phyloP scores from a whole-genome alignment of 2,888 invertebrate genomes.

The Altica lythri region DNA sequence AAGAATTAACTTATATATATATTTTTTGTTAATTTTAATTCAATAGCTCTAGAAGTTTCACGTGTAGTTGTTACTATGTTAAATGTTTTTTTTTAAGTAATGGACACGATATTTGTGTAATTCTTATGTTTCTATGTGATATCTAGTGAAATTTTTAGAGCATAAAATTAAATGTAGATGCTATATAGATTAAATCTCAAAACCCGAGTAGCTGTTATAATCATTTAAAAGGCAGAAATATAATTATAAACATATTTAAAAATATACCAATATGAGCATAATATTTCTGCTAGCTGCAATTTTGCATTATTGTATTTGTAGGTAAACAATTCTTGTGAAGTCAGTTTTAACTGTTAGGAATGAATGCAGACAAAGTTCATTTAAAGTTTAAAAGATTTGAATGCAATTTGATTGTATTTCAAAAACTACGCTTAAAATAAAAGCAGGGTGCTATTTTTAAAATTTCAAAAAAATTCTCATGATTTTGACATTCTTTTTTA shows the following conservation, averaged over 20 bases:
- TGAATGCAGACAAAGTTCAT: no score
- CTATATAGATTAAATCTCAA: slow-evolving; percentile 31
- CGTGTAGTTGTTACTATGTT: slow-evolving; percentile 34
- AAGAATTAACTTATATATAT: slow-evolving; percentile 38
- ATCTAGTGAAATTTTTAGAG: slow-evolving; percentile 41
- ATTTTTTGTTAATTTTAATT: slow-evolving; percentile 35
- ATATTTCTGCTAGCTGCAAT: neutral
- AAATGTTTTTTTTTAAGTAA: slow-evolving; percentile 31
- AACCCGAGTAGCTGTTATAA: slow-evolving; percentile 28
- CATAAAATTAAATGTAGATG: slow-evolving; percentile 35
- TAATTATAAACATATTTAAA: slow-evolving; percentile 5
- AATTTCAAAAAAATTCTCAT: no score
- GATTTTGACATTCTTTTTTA: no score
- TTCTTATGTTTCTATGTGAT: slow-evolving; percentile 44
- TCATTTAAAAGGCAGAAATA: slow-evolving; percentile 17
- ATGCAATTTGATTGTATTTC: no score
- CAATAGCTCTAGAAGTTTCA: slow-evolving; percentile 34
- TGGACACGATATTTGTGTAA: slow-evolving; percentile 33
- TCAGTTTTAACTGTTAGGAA: slow-evolving; percentile 3
- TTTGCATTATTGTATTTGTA: neutral
- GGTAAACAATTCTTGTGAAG: neutral
- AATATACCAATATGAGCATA: neutral
- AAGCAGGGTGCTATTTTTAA: no score
- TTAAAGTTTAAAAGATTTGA: no score
- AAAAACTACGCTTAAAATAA: no score